These are phyloP conservation scores for Sycophila sp. DNA, from an alignment of 1,140 invertebrate genomes.

Conservation along the genomic window DNA sequence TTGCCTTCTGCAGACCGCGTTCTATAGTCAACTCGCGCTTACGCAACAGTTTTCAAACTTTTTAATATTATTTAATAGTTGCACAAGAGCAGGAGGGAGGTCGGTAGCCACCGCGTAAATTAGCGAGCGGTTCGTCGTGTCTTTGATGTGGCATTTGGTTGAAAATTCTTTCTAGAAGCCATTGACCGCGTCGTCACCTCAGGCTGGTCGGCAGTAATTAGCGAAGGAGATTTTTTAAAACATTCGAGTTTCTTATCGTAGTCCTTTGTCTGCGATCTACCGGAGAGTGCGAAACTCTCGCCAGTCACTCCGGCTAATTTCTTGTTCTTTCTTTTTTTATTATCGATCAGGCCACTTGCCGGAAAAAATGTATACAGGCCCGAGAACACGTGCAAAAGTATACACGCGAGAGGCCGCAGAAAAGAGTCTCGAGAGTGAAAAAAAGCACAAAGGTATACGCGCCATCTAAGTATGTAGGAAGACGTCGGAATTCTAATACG, in stretches of 20 bases:
- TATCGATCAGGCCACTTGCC: no score
- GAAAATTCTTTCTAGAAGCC: no score
- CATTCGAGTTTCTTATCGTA: not conserved
- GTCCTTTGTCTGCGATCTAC: not conserved
- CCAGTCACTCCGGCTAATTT: no score
- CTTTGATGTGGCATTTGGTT: conserved; percentile 7
- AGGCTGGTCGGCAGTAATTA: no score
- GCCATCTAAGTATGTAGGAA: not conserved
- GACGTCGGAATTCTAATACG: conserved; percentile 23
- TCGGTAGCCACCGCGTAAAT: not conserved
- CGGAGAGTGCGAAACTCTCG: no score
- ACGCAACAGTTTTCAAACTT: not conserved
- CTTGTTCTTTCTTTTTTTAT: no score
- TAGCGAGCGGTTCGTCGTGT: not conserved
- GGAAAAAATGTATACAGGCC: no score
- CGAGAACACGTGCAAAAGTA: no score
- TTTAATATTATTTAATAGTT: not conserved
- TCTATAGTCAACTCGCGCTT: conserved; percentile 8
- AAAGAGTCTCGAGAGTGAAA: not conserved
- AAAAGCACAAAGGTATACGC: conserved; percentile 3
- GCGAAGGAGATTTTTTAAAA: not conserved
- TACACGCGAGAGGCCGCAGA: not conserved
- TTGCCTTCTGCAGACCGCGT: no score
- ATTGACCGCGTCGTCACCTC: no score
- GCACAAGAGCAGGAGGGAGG: not conserved